Evolutionary conservation across 2,113 vertebrate genomes (phyloP).

Genomic region (Aptenodytes patagonicus): DNA sequence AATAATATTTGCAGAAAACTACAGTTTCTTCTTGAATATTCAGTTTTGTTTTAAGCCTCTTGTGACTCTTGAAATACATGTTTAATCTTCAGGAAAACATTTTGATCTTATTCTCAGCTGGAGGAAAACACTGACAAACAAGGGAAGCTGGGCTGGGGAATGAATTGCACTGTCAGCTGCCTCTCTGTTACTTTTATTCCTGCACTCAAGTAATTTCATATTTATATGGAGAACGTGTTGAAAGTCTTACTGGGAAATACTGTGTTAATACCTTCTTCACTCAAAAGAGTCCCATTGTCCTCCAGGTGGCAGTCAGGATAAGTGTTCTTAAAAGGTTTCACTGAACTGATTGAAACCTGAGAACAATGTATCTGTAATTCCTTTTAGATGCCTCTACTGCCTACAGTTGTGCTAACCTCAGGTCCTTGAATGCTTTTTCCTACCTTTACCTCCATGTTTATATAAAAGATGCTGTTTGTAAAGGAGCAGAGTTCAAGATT

Average conservation of each 20-base stretch:
- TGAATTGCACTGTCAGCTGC: background rate
- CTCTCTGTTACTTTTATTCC: background rate
- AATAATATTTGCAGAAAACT: background rate
- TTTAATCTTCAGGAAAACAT: background rate
- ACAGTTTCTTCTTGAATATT: background rate
- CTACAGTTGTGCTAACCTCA: background rate
- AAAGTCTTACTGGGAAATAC: background rate
- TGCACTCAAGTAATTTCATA: background rate
- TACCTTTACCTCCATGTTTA: background rate
- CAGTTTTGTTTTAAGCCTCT: background rate
- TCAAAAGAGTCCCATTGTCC: background rate
- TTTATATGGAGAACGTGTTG: background rate
- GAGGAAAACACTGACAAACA: background rate
- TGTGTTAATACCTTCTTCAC: background rate
- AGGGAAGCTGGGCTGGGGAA: background rate
- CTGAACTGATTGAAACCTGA: background rate
- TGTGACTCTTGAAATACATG: background rate
- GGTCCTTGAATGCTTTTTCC: background rate
- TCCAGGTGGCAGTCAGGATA: background rate
- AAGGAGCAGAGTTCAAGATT: background rate
- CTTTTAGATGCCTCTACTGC: background rate
- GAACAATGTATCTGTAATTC: accelerated
- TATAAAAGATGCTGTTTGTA: background rate
- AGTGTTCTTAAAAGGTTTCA: background rate
- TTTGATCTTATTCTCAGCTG: background rate